Evolutionary conservation across 2,797 vertebrate genomes (phyloP).

Genomic region (Sebastes minor): DNA sequence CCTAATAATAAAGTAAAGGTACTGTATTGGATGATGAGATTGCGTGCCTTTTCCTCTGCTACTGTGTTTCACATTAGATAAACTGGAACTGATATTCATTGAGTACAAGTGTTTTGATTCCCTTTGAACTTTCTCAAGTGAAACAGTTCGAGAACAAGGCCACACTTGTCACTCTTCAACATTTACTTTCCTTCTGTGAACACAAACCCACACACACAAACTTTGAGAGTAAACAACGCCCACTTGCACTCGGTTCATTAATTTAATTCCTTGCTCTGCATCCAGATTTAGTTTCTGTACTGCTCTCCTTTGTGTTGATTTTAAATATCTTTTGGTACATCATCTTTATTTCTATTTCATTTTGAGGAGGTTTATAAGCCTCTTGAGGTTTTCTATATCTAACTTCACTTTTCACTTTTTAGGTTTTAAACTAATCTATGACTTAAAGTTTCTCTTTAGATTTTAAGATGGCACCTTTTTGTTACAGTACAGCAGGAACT

Average conservation of each 20-base stretch:
- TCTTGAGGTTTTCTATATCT: background rate
- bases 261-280: slow-evolving; percentile 1
- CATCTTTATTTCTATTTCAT: background rate
- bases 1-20: background rate
- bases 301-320: slow-evolving; percentile 4
- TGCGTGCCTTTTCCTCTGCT: background rate
- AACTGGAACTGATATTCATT: slow-evolving; percentile 8
- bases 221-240: slow-evolving; percentile 10
- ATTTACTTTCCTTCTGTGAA: slow-evolving; percentile 13
- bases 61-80: background rate
- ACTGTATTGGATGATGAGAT: background rate
- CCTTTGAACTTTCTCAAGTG: background rate
- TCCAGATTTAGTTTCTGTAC: background rate
- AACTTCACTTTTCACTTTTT: background rate
- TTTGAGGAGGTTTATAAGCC: background rate
- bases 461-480: background rate
- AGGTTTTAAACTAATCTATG: background rate
- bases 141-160: background rate
- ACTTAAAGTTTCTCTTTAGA: background rate
- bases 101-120: slow-evolving; percentile 6
- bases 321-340: background rate
- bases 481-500: background rate
- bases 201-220: slow-evolving; percentile 6
- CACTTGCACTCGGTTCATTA: slow-evolving; percentile 8
- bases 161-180: slow-evolving; percentile 12